phyloP scores from a whole-genome alignment of 2,888 invertebrate genomes.

The Amiota mariae region DNA sequence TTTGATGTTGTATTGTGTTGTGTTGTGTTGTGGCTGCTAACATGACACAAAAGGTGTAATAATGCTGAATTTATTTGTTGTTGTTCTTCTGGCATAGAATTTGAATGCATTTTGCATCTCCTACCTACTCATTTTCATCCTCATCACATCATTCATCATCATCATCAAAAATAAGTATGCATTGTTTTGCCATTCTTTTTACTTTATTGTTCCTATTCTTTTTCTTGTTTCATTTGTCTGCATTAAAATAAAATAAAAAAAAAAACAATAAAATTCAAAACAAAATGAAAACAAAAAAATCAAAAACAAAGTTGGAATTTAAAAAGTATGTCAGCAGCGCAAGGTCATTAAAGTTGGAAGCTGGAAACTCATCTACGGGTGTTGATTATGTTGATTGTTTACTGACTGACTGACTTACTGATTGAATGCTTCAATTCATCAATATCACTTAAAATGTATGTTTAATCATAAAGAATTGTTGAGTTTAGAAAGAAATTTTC shows the following conservation, averaged over 20 bases:
- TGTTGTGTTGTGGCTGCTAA: background rate
- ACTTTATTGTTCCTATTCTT: background rate
- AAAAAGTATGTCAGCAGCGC: slow-evolving; percentile 18
- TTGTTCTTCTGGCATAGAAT: background rate
- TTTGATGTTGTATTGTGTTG: background rate
- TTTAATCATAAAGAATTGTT: too few species aligned
- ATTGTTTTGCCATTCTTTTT: background rate
- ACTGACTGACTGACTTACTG: too few species aligned
- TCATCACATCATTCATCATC: background rate
- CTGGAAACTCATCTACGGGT: too few species aligned
- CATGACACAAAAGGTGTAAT: slow-evolving; percentile 27
- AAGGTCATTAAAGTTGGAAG: slow-evolving; percentile 18
- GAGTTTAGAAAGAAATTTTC: too few species aligned
- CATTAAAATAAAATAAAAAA: too few species aligned
- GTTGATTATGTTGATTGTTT: too few species aligned
- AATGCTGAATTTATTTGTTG: slow-evolving; percentile 22
- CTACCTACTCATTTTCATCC: background rate
- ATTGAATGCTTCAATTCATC: too few species aligned
- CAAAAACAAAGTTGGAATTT: background rate
- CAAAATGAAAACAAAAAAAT: background rate
- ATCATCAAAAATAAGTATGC: slow-evolving; percentile 10
- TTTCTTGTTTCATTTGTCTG: slow-evolving; percentile 10
- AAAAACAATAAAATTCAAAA: background rate
- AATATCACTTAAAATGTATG: too few species aligned
- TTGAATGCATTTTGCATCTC: slow-evolving; percentile 1